phyloP scores from a whole-genome alignment of 1,140 invertebrate species.

The Procambarus clarkii region DNA sequence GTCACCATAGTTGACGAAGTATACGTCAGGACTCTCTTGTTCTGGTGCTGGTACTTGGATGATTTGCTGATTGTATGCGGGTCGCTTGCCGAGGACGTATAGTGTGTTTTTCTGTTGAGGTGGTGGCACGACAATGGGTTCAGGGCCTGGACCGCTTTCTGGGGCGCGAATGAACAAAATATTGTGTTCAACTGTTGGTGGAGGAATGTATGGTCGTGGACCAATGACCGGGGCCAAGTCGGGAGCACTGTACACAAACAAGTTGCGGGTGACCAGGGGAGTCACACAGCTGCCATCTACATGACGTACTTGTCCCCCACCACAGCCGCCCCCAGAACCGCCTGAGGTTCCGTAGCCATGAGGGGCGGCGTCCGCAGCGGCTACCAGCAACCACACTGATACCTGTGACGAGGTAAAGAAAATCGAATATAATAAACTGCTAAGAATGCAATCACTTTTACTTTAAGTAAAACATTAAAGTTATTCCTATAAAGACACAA shows the following conservation, averaged over 20 bases:
- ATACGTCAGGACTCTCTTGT: conserved; percentile 29
- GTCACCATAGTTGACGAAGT: conserved; percentile 37
- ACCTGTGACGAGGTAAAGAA: neutral
- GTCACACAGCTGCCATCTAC: conserved; percentile 21
- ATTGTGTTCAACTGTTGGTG: conserved; percentile 19
- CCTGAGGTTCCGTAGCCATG: neutral
- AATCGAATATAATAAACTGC: neutral
- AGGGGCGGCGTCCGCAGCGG: neutral
- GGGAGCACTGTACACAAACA: conserved; percentile 32
- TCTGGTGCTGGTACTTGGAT: conserved; percentile 27
- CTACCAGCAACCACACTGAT: neutral
- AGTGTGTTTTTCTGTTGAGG: conserved; percentile 23
- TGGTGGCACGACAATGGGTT: conserved; percentile 50
- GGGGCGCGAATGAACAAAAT: conserved; percentile 48
- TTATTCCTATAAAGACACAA: too few relatives aligned
- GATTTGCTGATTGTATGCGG: neutral
- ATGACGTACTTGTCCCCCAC: neutral
- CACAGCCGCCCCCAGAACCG: neutral
- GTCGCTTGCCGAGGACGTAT: conserved; percentile 48
- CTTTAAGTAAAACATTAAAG: too few relatives aligned
- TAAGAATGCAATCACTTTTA: too few relatives aligned
- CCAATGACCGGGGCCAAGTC: neutral
- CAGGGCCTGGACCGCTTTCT: neutral
- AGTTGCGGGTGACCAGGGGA: conserved; percentile 36
- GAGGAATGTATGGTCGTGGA: conserved; percentile 19